These are phyloP conservation scores for Euglossa dilemma DNA, from an alignment of 1,140 invertebrate genomes.

Conservation along the genomic window DNA sequence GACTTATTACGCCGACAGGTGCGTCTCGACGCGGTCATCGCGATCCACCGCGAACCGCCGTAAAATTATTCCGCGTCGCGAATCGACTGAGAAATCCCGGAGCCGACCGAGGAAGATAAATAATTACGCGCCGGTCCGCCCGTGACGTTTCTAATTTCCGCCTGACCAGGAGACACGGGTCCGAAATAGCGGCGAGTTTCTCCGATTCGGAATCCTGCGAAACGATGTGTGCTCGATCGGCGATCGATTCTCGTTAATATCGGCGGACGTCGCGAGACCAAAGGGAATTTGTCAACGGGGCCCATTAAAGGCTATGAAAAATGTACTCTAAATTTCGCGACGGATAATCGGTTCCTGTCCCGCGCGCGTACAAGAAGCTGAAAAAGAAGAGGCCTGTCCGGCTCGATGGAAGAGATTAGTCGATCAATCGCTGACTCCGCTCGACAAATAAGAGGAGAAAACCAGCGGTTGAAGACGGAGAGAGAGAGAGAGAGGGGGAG, in stretches of 20 bases:
- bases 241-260: too few species aligned
- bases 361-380: not conserved
- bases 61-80: constrained; percentile 17
- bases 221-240: too few species aligned
- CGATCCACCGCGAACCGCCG: constrained; percentile 7
- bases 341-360: constrained; percentile 3
- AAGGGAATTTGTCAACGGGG: not conserved
- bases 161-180: not conserved
- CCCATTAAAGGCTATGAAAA: not conserved
- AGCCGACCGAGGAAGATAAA: not conserved
- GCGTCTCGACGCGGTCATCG: constrained; percentile 4
- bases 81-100: not conserved
- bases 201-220: too few species aligned
- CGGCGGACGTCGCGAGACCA: too few species aligned
- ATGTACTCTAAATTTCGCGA: constrained; percentile 11
- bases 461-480: too few species aligned
- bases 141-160: not conserved
- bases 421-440: constrained; percentile 45
- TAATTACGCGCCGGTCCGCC: not conserved
- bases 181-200: not conserved
- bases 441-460: constrained; percentile 38
- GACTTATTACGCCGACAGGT: constrained; percentile 26
- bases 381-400: constrained; percentile 19
- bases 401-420: constrained; percentile 32
- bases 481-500: not conserved